phyloP scores from a whole-genome alignment of 2,797 vertebrate species.

The Syngnathus acus region DNA sequence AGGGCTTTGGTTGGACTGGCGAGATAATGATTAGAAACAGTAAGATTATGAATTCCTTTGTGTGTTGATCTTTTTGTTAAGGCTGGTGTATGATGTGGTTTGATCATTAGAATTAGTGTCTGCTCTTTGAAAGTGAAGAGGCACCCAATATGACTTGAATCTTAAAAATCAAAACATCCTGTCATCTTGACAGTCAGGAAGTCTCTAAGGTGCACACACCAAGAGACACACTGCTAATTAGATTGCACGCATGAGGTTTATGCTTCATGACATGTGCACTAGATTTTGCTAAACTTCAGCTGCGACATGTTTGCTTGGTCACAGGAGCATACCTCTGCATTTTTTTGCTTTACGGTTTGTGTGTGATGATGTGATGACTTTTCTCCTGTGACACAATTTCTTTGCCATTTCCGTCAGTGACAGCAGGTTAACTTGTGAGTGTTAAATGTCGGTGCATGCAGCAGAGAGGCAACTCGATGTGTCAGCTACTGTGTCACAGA shows the following conservation, averaged over 20 bases:
- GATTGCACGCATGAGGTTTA: constrained; percentile 10
- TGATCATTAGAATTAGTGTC: constrained; percentile 40
- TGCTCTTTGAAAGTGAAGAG: constrained; percentile 62
- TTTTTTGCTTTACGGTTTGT: constrained; percentile 21
- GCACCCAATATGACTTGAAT: constrained; percentile 54
- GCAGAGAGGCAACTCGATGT: constrained; percentile 4
- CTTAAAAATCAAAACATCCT: constrained; percentile 58
- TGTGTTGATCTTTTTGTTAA: constrained; percentile 3
- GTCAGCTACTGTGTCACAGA: neutral
- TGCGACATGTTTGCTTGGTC: neutral
- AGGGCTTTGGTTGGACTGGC: constrained; percentile 18
- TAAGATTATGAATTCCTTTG: constrained; percentile 6
- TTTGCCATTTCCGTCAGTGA: constrained; percentile 22
- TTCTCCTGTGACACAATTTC: constrained; percentile 14
- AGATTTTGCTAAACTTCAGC: neutral
- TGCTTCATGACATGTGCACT: constrained; percentile 25
- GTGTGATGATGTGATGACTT: constrained; percentile 12
- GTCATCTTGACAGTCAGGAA: constrained; percentile 34
- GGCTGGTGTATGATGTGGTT: constrained; percentile 16
- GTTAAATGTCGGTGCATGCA: constrained; percentile 4
- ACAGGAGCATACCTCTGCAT: constrained; percentile 5
- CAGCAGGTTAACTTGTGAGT: constrained; percentile 4
- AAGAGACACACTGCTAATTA: constrained; percentile 42
- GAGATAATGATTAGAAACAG: constrained; percentile 28
- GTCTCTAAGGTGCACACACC: constrained; percentile 7